A percentile compares a stretch with the other conserved stretches of the same genome.
Conservation (phyloP, 1,140 invertebrate genomes). For the Panagrolaimus sp. region DNA sequence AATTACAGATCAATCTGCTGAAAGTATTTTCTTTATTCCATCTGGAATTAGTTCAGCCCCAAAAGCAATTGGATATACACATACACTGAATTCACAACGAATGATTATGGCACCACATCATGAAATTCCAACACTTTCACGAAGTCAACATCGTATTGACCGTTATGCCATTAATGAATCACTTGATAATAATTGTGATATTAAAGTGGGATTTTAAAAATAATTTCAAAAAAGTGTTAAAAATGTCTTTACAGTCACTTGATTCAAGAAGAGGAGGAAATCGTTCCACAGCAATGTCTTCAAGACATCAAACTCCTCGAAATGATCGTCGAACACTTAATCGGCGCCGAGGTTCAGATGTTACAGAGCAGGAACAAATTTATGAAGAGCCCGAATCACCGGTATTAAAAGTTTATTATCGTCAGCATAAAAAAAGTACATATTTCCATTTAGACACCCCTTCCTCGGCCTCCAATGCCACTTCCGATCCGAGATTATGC, state of each 20-base stretch:
- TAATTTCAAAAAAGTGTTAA: slow-evolving; percentile 1
- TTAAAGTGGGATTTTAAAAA: background rate
- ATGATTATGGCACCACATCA: slow-evolving; percentile 19
- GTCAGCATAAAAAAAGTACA: background rate
- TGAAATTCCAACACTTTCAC: slow-evolving; percentile 3
- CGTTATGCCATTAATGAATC: slow-evolving; percentile 3
- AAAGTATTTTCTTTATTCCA: slow-evolving; percentile 41
- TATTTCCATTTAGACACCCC: slow-evolving; percentile 3
- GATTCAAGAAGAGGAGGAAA: slow-evolving; percentile 10
- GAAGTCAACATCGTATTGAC: slow-evolving; percentile 11
- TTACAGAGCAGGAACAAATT: slow-evolving; percentile 31
- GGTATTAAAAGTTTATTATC: background rate
- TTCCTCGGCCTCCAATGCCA: background rate
- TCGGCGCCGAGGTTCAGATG: slow-evolving; percentile 16
- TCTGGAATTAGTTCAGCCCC: slow-evolving; percentile 19
- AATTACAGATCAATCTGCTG: slow-evolving; percentile 30
- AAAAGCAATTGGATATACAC: slow-evolving; percentile 12
- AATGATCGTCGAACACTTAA: slow-evolving; percentile 24
- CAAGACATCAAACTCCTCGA: slow-evolving; percentile 25
- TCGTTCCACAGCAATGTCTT: slow-evolving; percentile 8
- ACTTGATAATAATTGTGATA: slow-evolving; percentile 9
- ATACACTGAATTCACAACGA: slow-evolving; percentile 14
- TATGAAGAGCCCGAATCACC: slow-evolving; percentile 42
- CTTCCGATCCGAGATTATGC: background rate
- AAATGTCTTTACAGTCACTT: slow-evolving; percentile 16